Evolutionary conservation across 2,888 invertebrate genomes (phyloP).

Genomic region (Cartodere bifasciata): DNA sequence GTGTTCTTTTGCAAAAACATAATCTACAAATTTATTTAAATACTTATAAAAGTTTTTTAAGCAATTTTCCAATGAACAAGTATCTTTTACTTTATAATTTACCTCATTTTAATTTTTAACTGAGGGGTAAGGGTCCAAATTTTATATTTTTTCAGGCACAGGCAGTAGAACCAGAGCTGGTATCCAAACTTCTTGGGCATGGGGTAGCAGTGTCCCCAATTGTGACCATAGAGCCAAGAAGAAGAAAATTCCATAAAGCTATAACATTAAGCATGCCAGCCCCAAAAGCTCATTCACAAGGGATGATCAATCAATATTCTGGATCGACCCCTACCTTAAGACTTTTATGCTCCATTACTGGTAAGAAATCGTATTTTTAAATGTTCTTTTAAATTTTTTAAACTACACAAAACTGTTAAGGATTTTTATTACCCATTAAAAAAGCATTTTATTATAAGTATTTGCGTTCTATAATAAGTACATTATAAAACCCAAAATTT

Average conservation of each 20-base stretch:
- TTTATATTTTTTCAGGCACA: slow-evolving; percentile 57
- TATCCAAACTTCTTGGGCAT: slow-evolving; percentile 82
- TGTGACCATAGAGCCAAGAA: slow-evolving; percentile 93
- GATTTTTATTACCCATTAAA: too few relatives aligned
- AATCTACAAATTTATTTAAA: too few relatives aligned
- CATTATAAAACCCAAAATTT: too few relatives aligned
- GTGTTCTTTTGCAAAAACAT: too few relatives aligned
- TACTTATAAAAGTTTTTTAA: too few relatives aligned
- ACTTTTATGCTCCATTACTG: slow-evolving; percentile 89
- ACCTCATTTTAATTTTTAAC: too few relatives aligned
- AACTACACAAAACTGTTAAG: too few relatives aligned
- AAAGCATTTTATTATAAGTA: too few relatives aligned
- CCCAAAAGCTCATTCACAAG: slow-evolving; percentile 45
- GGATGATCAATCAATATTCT: slow-evolving; percentile 76
- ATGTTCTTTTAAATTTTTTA: too few relatives aligned
- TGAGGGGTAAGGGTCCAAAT: not conserved
- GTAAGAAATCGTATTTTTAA: slow-evolving; percentile 32
- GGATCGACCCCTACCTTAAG: slow-evolving; percentile 75
- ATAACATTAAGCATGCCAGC: slow-evolving; percentile 95
- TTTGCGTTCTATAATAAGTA: too few relatives aligned
- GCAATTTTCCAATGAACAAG: too few relatives aligned
- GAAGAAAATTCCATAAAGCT: slow-evolving; percentile 97
- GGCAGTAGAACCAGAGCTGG: slow-evolving; percentile 73
- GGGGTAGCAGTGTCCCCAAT: slow-evolving; percentile 96
- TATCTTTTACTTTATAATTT: too few relatives aligned